Base-by-base conservation (phyloP, 2,888 invertebrate genomes). In the Pammene aurita region DNA sequence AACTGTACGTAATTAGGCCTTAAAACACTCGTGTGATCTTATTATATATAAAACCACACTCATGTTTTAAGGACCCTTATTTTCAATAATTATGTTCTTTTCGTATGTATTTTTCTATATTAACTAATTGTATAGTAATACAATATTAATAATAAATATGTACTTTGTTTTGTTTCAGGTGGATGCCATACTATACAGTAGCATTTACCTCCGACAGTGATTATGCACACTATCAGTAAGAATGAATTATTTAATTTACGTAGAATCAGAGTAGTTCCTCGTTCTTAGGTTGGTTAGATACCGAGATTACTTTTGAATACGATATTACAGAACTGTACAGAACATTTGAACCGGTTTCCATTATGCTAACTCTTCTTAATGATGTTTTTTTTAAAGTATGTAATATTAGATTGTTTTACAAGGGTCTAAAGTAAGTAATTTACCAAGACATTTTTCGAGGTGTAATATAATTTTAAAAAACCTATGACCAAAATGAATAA, bases 91-190 rank as follows among this genome's bases (percentile, higher is more conserved):
- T 26, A 4, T 26, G 1, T 26, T 26, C 26, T 26, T 26, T 26
- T 26, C 4, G 26, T 26, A 4, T 26, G 26, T 26, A 26, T 26
- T 26, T 26, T 26, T 26, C 26, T 26, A 26, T 26, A 26, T 42
- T 42, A 42, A 9, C 11, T 42, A 42, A 11, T 42, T 11, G 11
- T 11, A 4, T 42, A 11, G 14, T 4, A 26, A 46, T 2, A n/a
- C 46, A 46, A 46, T 10, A 6, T 10, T 48, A 18, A 18, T 63
- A 57, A 54, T 56, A 54, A 57, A 71, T 63, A 44, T 60, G 11
- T 66, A 71, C 78, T 77, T 80, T 69, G 65, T 81, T 62, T 88
- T 89, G 89, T 90, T 89, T 74, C 89, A 90, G 89, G 88, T 90
- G 89, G 85, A 86, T 87, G 84, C 76, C 83, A 74, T 80, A 84